Evolutionary conservation across 1,140 invertebrate species (phyloP).

Genomic region (Wiebesia pumilae): DNA sequence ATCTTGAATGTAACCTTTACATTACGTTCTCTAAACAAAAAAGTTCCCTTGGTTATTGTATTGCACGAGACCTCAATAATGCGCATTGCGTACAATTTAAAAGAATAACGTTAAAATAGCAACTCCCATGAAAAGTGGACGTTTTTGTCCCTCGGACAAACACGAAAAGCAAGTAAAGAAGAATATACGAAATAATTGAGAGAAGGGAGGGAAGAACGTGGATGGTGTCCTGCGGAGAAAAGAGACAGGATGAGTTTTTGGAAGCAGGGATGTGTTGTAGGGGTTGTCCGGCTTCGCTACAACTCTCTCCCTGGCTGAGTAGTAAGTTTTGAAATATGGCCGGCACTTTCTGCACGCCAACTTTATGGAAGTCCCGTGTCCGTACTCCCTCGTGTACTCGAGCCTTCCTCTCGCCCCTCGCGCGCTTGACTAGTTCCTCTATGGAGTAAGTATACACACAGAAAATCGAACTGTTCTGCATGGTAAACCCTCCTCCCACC

Average conservation of each 20-base stretch:
- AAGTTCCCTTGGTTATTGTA: no score
- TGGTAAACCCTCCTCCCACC: not conserved
- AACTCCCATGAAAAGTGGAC: no score
- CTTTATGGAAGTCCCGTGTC: slow-evolving; percentile 13
- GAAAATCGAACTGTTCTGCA: slow-evolving; percentile 29
- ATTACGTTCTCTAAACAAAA: no score
- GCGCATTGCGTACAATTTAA: no score
- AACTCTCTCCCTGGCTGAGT: slow-evolving; percentile 53
- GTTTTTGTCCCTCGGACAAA: no score
- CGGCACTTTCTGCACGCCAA: slow-evolving; percentile 25
- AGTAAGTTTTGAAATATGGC: slow-evolving; percentile 65
- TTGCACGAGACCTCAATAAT: no score
- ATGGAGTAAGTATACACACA: not conserved
- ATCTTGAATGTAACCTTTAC: no score
- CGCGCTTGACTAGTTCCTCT: not conserved
- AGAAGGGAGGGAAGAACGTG: not conserved
- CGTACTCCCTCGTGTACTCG: not conserved
- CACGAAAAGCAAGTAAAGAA: no score
- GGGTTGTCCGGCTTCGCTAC: slow-evolving; percentile 51
- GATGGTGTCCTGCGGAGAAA: no score
- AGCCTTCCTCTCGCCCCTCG: not conserved
- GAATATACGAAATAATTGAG: not conserved
- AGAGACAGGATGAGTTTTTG: no score
- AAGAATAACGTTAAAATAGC: no score
- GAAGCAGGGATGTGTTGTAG: no score